Percentiles rank a stretch among this genome's conserved stretches.
Evolutionary conservation across 2,797 vertebrate species (phyloP).

Genomic region (Pristis pectinata): DNA sequence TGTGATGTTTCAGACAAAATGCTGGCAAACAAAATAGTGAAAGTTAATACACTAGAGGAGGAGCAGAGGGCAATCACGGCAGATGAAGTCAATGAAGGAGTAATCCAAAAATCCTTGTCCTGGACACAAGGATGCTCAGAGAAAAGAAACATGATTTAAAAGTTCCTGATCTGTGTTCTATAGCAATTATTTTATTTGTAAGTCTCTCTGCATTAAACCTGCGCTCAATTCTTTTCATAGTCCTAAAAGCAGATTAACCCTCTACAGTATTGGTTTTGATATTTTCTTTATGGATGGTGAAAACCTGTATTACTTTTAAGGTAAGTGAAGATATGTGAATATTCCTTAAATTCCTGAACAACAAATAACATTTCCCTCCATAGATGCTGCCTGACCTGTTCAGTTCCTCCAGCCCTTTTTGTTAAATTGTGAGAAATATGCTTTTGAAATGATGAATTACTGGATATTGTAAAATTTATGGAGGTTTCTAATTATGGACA

Average conservation of each 20-base stretch:
- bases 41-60: not conserved
- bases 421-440: not conserved
- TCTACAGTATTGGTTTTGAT: too few species aligned
- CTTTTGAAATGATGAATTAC: not conserved
- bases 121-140: not conserved
- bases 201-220: not conserved
- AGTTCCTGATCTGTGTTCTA: not conserved
- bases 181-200: not conserved
- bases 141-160: not conserved
- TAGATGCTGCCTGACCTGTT: too few species aligned
- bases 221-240: not conserved
- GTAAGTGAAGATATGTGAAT: too few species aligned
- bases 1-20: not conserved
- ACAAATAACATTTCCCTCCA: too few species aligned
- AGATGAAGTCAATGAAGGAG: not conserved
- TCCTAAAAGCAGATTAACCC: not conserved
- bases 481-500: not conserved
- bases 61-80: not conserved
- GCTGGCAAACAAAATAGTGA: not conserved
- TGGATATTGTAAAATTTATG: not conserved
- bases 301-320: too few species aligned
- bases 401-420: too few species aligned
- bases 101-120: not conserved
- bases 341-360: too few species aligned
- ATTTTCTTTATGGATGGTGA: too few species aligned